These are phyloP conservation scores for Merluccius polli DNA, from an alignment of 2,797 vertebrate genomes.

Conservation along the genomic window DNA sequence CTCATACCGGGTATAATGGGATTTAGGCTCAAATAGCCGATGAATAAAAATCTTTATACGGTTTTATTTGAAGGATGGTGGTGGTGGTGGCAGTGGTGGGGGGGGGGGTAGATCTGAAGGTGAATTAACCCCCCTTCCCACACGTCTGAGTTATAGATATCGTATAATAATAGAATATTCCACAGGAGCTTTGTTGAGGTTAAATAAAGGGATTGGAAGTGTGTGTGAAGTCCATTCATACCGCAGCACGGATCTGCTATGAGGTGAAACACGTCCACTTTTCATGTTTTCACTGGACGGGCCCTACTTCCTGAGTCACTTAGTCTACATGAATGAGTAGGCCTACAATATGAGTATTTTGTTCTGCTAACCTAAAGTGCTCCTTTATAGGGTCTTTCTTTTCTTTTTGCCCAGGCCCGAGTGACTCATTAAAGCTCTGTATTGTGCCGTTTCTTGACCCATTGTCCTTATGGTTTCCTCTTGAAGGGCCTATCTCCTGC, in stretches of 20 bases:
- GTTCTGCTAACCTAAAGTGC: neutral
- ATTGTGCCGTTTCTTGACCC: neutral
- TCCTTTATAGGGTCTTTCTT: neutral
- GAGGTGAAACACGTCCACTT: slow-evolving; percentile 35
- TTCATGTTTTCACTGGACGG: slow-evolving; percentile 49
- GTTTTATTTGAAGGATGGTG: neutral
- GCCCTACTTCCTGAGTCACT: slow-evolving; percentile 51
- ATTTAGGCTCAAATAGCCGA: neutral
- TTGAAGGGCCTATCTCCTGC: neutral
- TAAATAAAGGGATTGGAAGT: neutral
- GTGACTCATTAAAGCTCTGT: neutral
- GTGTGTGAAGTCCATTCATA: neutral
- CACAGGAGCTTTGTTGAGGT: neutral
- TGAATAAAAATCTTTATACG: neutral
- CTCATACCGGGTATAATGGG: neutral
- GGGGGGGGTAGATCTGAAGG: neutral
- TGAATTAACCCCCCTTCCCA: neutral
- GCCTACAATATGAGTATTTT: neutral
- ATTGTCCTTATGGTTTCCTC: neutral
- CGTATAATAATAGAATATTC: neutral
- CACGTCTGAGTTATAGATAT: neutral
- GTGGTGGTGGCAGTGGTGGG: no score
- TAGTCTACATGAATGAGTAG: neutral
- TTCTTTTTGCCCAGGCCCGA: neutral
- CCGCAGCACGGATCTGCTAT: neutral